Percentiles rank a stretch among this genome's conserved stretches.
Evolutionary conservation across 2,797 vertebrate genomes (phyloP).

Genomic region (Erpetoichthys calabaricus): DNA sequence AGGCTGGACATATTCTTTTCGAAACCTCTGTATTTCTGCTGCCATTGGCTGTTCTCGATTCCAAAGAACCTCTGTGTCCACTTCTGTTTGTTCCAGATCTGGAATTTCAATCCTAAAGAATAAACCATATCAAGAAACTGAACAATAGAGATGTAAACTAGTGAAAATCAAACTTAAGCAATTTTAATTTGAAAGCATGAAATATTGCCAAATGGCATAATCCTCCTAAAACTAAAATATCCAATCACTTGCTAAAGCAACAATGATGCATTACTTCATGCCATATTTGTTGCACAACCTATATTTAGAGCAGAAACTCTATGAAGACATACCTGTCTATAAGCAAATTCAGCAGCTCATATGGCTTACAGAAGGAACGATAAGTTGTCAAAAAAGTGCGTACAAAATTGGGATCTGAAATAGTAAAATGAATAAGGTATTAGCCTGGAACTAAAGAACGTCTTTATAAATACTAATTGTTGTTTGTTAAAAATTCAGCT

Average conservation of each 20-base stretch:
- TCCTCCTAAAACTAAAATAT: too few relatives aligned
- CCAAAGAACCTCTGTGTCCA: slow-evolving; percentile 77
- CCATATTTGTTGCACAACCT: too few relatives aligned
- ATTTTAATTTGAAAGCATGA: too few relatives aligned
- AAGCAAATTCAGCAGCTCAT: slow-evolving; percentile 77
- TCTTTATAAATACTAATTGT: too few relatives aligned
- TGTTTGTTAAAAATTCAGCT: too few relatives aligned
- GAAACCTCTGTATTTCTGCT: slow-evolving; percentile 85
- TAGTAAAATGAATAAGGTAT: background rate
- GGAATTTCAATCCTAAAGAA: slow-evolving; percentile 83
- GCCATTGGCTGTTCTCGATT: slow-evolving; percentile 88
- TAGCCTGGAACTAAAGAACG: too few relatives aligned
- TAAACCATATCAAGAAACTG: background rate
- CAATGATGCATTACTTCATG: too few relatives aligned
- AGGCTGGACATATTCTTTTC: slow-evolving; percentile 91
- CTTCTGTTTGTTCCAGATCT: slow-evolving; percentile 82
- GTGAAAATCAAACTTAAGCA: too few relatives aligned
- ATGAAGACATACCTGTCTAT: slow-evolving; percentile 66
- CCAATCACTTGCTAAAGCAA: too few relatives aligned
- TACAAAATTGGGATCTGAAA: slow-evolving; percentile 91
- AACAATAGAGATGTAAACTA: too few relatives aligned
- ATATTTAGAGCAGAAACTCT: too few relatives aligned
- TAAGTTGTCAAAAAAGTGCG: slow-evolving; percentile 95
- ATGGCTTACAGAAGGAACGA: slow-evolving; percentile 94
- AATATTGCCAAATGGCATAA: too few relatives aligned